Evolutionary conservation across 1,140 invertebrate genomes (phyloP), one percentile per base, ranked within the genome.

Genomic region (Palaemon carinicauda): DNA sequence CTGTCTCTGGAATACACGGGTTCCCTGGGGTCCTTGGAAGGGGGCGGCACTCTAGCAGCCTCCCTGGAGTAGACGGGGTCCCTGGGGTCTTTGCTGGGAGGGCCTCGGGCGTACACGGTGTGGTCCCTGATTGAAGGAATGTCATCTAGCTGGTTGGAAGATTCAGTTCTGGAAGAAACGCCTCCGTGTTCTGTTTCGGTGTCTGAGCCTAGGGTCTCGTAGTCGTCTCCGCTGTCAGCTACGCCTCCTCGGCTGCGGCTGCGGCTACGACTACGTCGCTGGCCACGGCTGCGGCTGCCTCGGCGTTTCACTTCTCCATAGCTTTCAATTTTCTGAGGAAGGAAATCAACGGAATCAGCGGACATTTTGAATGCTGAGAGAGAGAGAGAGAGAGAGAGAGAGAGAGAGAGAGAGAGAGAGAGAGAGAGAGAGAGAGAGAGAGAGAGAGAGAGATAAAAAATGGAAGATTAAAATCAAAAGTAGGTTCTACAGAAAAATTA

Each of bases 161-260:
- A 89, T 75, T 89, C 89, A 2, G 89, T 89, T 27, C 89, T 80
- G 24, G 84, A 88, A 1, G 89, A 89, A 50, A 87, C 87, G 14
- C 84, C 84, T n/a, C 84, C 88, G 31, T 89, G 88, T 29, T 89
- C 88, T 19, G 89, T 89, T 80, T 90, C 90, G 17, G 89, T 88
- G 69, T 90, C 90, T 27, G 89, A 89, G 9, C 88, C 89, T 7
- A 90, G 75, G 29, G 90, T 90, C 73, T 90, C 90, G 77, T 90
- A 89, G 77, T 90, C 89, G 52, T 90, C 89, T 24, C 85, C 88
- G 69, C 89, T 89, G 33, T 88, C 89, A 15, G 87, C 79, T 65
- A 60, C 33, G 75, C 84, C 50, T 31, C 71, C 75, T 5, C 81
- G 87, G 33, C 80, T 87, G 17, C 80, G 51, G 27, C 86, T 87